phyloP scores from a whole-genome alignment of 2,797 vertebrate genomes.

The Vespertilio murinus region DNA sequence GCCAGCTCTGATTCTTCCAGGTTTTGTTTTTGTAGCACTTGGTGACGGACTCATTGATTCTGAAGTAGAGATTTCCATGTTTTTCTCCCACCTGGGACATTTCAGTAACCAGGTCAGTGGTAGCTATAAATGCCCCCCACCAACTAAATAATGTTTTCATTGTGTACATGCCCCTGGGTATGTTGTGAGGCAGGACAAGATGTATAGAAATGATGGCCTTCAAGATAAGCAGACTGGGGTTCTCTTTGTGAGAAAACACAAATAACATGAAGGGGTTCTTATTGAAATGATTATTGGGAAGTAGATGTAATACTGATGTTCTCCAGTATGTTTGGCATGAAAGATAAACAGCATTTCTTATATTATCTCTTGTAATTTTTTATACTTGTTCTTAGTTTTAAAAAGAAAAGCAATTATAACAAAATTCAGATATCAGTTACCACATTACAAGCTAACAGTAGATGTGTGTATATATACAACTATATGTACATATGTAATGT shows the following conservation, averaged over 20 bases:
- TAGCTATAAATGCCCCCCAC: background rate
- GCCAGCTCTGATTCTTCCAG: constrained; percentile 69
- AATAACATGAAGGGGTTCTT: background rate
- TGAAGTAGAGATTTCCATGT: constrained; percentile 47
- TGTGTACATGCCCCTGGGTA: background rate
- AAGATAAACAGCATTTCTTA: background rate
- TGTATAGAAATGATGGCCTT: background rate
- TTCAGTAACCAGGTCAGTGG: background rate
- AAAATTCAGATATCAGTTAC: background rate
- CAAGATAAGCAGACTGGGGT: background rate
- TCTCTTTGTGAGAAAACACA: background rate
- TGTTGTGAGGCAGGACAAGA: background rate
- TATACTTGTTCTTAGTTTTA: background rate
- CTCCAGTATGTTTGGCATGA: background rate
- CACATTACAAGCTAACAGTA: background rate
- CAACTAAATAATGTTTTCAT: background rate
- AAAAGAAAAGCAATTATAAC: background rate
- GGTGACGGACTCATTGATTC: constrained; percentile 12
- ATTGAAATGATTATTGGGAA: background rate
- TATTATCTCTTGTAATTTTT: background rate
- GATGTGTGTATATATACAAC: background rate
- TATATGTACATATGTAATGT: background rate
- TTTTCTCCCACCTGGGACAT: constrained; percentile 10
- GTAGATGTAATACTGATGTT: background rate
- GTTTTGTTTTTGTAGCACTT: constrained; percentile 75